Conservation (phyloP, 2,113 vertebrate species). For the Poeciliopsis occidentalis region DNA sequence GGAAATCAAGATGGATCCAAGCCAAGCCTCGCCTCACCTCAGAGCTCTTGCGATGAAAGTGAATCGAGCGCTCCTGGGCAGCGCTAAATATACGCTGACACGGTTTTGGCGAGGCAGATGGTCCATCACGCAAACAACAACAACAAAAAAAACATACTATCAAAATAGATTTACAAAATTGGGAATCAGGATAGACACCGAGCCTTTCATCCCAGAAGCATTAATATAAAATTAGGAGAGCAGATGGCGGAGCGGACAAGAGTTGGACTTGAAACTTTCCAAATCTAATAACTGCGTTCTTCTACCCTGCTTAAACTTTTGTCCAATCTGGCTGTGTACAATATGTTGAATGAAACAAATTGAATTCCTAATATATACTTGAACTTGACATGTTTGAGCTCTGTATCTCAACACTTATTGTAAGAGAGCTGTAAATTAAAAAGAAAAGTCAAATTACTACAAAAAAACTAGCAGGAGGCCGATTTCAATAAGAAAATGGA, state of each 20-base stretch:
- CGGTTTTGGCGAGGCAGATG: conserved; percentile 63
- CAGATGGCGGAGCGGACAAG: conserved; percentile 47
- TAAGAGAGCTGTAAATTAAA: neutral
- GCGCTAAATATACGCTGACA: conserved; percentile 31
- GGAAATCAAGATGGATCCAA: conserved; percentile 49
- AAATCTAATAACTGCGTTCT: conserved; percentile 8
- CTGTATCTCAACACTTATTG: no score
- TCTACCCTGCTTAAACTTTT: conserved; percentile 1
- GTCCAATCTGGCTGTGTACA: neutral
- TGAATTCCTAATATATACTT: neutral
- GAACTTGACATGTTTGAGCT: neutral
- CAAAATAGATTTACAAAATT: no score
- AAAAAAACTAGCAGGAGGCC: neutral
- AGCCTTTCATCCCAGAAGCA: conserved; percentile 44
- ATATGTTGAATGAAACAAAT: neutral
- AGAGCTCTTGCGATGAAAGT: conserved; percentile 23
- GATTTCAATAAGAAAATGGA: conserved; percentile 10
- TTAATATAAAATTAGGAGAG: conserved; percentile 40
- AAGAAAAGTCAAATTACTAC: conserved; percentile 17
- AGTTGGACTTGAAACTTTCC: conserved; percentile 28
- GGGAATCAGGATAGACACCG: no score
- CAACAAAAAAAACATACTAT: conserved; percentile 1
- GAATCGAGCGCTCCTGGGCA: neutral
- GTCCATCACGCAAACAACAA: conserved; percentile 11
- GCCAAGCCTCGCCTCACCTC: conserved; percentile 44